These are phyloP conservation scores for Congeria kusceri DNA, from an alignment of 2,888 invertebrate genomes.

Conservation along the genomic window DNA sequence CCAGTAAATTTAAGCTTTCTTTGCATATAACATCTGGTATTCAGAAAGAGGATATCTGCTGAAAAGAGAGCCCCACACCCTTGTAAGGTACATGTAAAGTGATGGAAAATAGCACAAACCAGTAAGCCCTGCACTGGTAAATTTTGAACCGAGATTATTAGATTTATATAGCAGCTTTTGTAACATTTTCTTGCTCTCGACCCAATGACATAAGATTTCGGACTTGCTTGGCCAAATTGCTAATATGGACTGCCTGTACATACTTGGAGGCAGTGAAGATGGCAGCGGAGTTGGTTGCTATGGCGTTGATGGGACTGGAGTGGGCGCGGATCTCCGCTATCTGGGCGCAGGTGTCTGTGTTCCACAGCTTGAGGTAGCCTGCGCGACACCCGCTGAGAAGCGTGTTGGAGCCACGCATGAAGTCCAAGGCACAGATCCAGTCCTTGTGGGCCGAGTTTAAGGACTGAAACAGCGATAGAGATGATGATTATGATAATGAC, in stretches of 20 bases:
- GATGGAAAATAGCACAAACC: too few relatives aligned
- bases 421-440: constrained; percentile 92
- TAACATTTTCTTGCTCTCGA: too few relatives aligned
- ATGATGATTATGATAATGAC: not conserved
- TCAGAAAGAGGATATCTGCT: too few relatives aligned
- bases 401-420: constrained; percentile 87
- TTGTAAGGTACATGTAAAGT: too few relatives aligned
- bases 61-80: too few relatives aligned
- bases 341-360: constrained; percentile 89
- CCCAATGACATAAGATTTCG: too few relatives aligned
- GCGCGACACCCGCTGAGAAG: constrained; percentile 92
- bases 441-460: constrained; percentile 94
- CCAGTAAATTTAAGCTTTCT: too few relatives aligned
- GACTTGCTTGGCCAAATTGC: too few relatives aligned
- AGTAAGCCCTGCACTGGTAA: too few relatives aligned
- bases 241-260: constrained; percentile 85
- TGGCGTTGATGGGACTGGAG: constrained; percentile 89
- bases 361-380: constrained; percentile 92
- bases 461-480: constrained; percentile 85
- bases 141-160: too few relatives aligned
- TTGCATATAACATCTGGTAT: too few relatives aligned
- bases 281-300: constrained; percentile 88
- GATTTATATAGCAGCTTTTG: too few relatives aligned
- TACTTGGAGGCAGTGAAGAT: constrained; percentile 94
- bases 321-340: constrained; percentile 90